These are phyloP conservation scores for Flexamia atlantica DNA, from an alignment of 2,888 invertebrate species.

Conservation along the genomic window DNA sequence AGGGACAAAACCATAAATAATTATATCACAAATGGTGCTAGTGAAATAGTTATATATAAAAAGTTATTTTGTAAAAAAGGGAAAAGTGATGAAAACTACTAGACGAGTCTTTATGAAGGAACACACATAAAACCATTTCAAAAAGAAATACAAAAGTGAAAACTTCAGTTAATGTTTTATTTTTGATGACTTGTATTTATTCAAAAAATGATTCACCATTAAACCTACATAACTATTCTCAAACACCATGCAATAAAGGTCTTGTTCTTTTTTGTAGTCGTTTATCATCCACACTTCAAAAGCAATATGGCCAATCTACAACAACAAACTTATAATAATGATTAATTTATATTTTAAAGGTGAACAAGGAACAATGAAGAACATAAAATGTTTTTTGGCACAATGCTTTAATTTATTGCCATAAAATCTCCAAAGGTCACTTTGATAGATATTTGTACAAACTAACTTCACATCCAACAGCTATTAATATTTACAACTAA, in stretches of 20 bases:
- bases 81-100: no score
- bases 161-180: no score
- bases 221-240: not conserved
- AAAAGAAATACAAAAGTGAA: no score
- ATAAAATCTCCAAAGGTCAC: slow-evolving; percentile 19
- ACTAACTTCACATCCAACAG: not conserved
- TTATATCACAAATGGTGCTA: no score
- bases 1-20: no score
- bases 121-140: no score
- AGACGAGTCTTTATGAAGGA: no score
- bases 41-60: no score
- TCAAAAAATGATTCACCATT: no score
- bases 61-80: no score
- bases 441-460: not conserved
- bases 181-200: no score
- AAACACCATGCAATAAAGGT: not conserved
- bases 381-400: not conserved
- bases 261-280: not conserved
- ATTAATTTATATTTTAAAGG: not conserved
- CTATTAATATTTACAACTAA: slow-evolving; percentile 4
- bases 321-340: not conserved
- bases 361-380: not conserved
- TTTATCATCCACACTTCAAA: not conserved
- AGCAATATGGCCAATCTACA: not conserved
- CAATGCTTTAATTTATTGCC: slow-evolving; percentile 9